Conservation (phyloP, 2,888 invertebrate genomes). For the Caenorhabditis doughertyi region DNA sequence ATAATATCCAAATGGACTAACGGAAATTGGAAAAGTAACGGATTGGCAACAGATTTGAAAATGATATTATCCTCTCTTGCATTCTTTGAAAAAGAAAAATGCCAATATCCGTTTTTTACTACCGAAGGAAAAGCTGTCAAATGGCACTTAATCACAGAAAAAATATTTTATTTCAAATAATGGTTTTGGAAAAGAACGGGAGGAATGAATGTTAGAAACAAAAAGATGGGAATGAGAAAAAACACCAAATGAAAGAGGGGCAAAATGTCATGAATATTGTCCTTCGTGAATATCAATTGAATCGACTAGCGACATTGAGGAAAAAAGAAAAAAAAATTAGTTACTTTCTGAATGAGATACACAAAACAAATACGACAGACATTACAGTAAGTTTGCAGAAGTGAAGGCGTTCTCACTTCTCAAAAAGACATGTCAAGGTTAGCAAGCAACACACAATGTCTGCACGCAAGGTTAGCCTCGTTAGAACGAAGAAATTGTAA, state of each 20-base stretch:
- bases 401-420: background rate
- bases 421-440: slow-evolving; percentile 7
- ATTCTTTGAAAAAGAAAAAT: no score
- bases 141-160: no score
- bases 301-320: slow-evolving; percentile 6
- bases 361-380: background rate
- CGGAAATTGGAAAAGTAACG: background rate
- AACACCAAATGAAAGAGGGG: slow-evolving; percentile 3
- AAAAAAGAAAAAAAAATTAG: background rate
- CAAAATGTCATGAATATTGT: background rate
- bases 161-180: background rate
- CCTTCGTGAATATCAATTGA: slow-evolving; percentile 16
- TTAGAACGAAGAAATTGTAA: no score
- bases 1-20: background rate
- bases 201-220: background rate
- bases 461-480: background rate
- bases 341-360: background rate
- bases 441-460: background rate
- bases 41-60: background rate
- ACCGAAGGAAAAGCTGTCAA: no score
- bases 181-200: background rate
- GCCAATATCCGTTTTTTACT: no score
- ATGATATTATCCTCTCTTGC: no score
- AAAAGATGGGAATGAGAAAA: background rate
- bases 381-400: background rate